phyloP scores from a whole-genome alignment of 2,113 vertebrate genomes.

The Kryptolebias marmoratus region DNA sequence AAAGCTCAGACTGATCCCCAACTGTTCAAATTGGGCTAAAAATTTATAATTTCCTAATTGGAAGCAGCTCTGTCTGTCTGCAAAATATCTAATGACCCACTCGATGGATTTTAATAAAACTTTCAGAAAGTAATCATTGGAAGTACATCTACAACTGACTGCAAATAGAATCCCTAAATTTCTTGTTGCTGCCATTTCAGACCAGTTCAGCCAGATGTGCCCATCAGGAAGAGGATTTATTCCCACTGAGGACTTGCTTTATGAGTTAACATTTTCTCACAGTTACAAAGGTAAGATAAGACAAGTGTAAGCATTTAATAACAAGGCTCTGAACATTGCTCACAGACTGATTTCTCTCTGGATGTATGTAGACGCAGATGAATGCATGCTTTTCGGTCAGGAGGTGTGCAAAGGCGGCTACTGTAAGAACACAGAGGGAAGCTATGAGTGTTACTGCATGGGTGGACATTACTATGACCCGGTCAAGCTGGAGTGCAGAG shows the following conservation, averaged over 20 bases:
- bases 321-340: neutral
- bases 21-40: too few species aligned
- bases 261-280: slow-evolving; percentile 68
- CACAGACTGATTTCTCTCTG: slow-evolving; percentile 5
- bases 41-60: too few species aligned
- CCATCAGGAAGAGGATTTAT: slow-evolving; percentile 91
- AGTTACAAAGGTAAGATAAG: slow-evolving; percentile 83
- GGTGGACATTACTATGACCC: slow-evolving; percentile 93
- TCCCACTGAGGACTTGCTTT: slow-evolving; percentile 82
- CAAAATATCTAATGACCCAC: too few species aligned
- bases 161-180: neutral
- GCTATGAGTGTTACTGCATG: slow-evolving; percentile 97
- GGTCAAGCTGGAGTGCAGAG: slow-evolving; percentile 90
- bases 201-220: slow-evolving; percentile 93
- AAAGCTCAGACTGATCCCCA: too few species aligned
- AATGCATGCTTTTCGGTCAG: slow-evolving; percentile 90
- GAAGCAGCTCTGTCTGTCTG: too few species aligned
- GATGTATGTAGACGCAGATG: slow-evolving; percentile 88
- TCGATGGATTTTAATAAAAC: too few species aligned
- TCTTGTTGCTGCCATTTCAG: slow-evolving; percentile 68
- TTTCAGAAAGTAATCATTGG: too few species aligned
- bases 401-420: slow-evolving; percentile 97
- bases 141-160: neutral
- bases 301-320: neutral
- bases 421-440: slow-evolving; percentile 88